These are phyloP conservation scores for Vireo altiloquus DNA, from an alignment of 2,113 vertebrate genomes.

Conservation along the genomic window DNA sequence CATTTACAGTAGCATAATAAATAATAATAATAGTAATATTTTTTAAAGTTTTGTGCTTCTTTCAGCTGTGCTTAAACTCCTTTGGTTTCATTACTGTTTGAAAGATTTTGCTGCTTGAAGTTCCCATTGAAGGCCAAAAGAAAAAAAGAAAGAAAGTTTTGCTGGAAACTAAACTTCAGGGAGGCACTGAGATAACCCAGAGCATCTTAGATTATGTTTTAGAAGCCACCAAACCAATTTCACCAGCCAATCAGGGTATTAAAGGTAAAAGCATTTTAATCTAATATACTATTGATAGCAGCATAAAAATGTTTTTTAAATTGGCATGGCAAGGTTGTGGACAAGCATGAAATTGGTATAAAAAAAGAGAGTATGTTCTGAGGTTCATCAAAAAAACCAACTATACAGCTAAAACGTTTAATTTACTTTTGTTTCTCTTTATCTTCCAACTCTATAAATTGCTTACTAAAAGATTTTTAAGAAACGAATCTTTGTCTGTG, in stretches of 20 bases:
- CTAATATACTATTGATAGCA: neutral
- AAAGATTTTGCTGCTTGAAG: slow-evolving; percentile 94
- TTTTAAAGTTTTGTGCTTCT: neutral
- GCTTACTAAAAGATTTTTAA: neutral
- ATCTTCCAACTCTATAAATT: neutral
- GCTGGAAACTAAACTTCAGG: slow-evolving; percentile 86
- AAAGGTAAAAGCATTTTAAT: slow-evolving; percentile 78
- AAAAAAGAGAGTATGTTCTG: neutral
- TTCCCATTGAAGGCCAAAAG: slow-evolving; percentile 96
- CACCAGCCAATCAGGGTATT: slow-evolving; percentile 90
- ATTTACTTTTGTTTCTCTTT: neutral
- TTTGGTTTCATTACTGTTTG: slow-evolving; percentile 17
- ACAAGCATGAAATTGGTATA: neutral
- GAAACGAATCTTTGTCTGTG: neutral
- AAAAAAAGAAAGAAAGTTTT: slow-evolving; percentile 95
- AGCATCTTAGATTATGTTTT: slow-evolving; percentile 94
- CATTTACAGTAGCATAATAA: neutral
- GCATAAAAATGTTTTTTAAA: neutral
- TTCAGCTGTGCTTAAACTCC: neutral
- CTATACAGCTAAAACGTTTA: neutral
- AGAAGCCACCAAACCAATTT: slow-evolving; percentile 89
- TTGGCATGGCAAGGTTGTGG: neutral
- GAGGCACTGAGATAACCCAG: slow-evolving; percentile 83
- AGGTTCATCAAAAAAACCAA: neutral
- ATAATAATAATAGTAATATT: neutral